A percentile compares a stretch with the other conserved stretches of the same genome.
phyloP scores from a whole-genome alignment of 2,888 invertebrate genomes.

The Ceramica pisi region DNA sequence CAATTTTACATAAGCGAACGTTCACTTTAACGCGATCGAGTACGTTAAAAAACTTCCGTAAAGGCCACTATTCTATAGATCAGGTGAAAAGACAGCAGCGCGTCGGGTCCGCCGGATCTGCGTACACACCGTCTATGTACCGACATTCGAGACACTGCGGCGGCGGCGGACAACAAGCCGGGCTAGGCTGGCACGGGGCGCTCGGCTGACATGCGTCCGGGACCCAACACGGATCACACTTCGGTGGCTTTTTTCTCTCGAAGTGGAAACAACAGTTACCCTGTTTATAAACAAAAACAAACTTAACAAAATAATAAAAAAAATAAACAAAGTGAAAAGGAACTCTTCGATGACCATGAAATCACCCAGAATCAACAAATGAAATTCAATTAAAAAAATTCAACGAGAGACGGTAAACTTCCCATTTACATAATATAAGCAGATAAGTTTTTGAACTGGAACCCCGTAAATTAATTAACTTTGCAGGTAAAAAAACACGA shows the following conservation, averaged over 20 bases:
- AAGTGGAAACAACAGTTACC: slow-evolving; percentile 83
- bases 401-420: slow-evolving; percentile 67
- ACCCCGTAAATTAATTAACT: slow-evolving; percentile 86
- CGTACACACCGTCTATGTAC: slow-evolving; percentile 71
- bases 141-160: slow-evolving; percentile 62
- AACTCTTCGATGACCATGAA: slow-evolving; percentile 35
- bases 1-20: too few species aligned
- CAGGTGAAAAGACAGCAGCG: slow-evolving; percentile 72
- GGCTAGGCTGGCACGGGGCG: slow-evolving; percentile 42
- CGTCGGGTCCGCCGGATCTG: slow-evolving; percentile 58
- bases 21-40: too few species aligned
- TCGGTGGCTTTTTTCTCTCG: slow-evolving; percentile 74
- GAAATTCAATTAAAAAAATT: slow-evolving; percentile 64
- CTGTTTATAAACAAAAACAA: slow-evolving; percentile 72
- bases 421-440: slow-evolving; percentile 86
- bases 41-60: too few species aligned
- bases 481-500: slow-evolving; percentile 82
- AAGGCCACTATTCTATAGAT: too few species aligned
- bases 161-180: slow-evolving; percentile 25
- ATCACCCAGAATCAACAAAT: slow-evolving; percentile 46
- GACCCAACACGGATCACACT: slow-evolving; percentile 52
- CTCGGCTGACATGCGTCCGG: slow-evolving; percentile 43
- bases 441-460: slow-evolving; percentile 80
- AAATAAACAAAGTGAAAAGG: slow-evolving; percentile 36
- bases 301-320: slow-evolving; percentile 42